These are phyloP conservation scores for Laterallus jamaicensis DNA, from an alignment of 2,113 vertebrate genomes.

Conservation along the genomic window DNA sequence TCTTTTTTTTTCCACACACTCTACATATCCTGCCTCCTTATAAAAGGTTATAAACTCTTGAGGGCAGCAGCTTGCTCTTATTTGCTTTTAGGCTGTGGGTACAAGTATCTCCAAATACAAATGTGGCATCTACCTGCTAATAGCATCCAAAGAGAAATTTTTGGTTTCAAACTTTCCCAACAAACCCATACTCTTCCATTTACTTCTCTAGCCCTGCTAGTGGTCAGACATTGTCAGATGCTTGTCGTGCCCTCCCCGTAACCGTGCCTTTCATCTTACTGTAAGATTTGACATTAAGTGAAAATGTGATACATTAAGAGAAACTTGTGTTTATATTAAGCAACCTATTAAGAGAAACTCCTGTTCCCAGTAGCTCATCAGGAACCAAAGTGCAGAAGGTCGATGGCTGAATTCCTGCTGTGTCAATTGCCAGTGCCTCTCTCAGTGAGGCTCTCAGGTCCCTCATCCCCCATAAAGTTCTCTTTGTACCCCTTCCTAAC, in stretches of 20 bases:
- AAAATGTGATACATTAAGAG: not conserved
- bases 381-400: not conserved
- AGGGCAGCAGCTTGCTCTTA: not conserved
- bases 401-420: not conserved
- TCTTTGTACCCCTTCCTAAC: not conserved
- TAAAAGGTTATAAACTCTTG: not conserved
- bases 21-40: not conserved
- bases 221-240: not conserved
- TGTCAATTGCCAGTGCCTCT: not conserved
- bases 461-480: not conserved
- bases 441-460: not conserved
- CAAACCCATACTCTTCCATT: not conserved
- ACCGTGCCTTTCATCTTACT: not conserved
- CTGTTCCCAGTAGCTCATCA: not conserved
- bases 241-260: not conserved
- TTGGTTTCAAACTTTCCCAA: not conserved
- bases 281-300: not conserved
- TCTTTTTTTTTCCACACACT: constrained; percentile 16
- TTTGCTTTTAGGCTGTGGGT: not conserved
- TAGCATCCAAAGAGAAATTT: not conserved
- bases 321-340: not conserved
- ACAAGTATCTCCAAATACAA: not conserved
- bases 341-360: not conserved
- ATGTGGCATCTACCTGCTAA: not conserved
- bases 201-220: not conserved